Base-by-base conservation (phyloP, 2,113 vertebrate genomes). In the Oncorhynchus masou region DNA sequence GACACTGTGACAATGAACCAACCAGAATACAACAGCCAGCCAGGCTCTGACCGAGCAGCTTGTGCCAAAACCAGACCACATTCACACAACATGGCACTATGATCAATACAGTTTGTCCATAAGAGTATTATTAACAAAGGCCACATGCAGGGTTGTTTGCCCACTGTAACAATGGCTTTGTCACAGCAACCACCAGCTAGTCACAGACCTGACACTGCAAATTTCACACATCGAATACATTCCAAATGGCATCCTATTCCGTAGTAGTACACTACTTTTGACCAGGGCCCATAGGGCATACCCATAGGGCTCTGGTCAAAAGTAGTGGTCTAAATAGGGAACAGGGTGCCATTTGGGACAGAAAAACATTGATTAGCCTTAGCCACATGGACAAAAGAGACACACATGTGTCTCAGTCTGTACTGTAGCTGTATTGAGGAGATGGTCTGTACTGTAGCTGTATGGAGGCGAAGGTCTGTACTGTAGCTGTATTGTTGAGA, bases 101-200 rank as follows among this genome's bases (percentile, higher is more conserved):
- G 45, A 49, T 70, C 39, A 70, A 70, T 70, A 49, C 9, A 24
- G 68, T 70, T 70, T 70, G 68, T 12, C 68, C 39, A 48, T n/a
- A 39, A 70, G n/a, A 48, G 68, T 24, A 70, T 20, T 45, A 13
- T 24, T 24, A 29, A 60, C 19, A 20, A 22, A 73, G 27, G 8
- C 57, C 34, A 20, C 59, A 45, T 11, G 39, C 39, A 45, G 39
- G 8, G 39, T 2, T 45, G 39, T 45, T 11, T 19, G 62, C 25
- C 19, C 5, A 31, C 15, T 13, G 16, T 49, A 22, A 45, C n/a
- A 74, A 27, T 16, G 34, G 16, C 39, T 4, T 24, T 74, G 73
- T 8, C 5, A 49, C 16, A 27, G 74, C 16, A 66, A 68, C 65
- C 48, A 68, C 67, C 51, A 64, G 15, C 48, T 20, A 39, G 49